Evolutionary conservation across 2,797 vertebrate species (phyloP).

Genomic region (Diplodus puntazzo): DNA sequence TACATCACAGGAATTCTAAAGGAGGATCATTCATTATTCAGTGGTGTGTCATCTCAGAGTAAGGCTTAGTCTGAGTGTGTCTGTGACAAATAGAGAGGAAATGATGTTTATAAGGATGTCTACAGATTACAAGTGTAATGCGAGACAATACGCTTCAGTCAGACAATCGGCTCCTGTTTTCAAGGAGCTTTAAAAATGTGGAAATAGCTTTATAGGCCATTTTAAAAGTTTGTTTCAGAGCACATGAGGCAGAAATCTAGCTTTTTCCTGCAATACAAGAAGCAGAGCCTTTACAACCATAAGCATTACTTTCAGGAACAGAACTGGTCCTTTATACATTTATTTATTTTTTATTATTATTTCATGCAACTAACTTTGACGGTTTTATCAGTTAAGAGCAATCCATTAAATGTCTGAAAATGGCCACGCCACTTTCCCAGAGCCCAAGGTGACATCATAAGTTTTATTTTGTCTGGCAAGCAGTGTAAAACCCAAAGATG

Average conservation of each 20-base stretch:
- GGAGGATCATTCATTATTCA: constrained; percentile 62
- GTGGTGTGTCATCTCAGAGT: constrained; percentile 41
- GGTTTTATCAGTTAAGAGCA: too few species aligned
- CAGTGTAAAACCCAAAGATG: background rate
- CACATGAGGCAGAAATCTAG: background rate
- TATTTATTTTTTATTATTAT: background rate
- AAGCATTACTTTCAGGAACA: background rate
- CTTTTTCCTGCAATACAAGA: too few species aligned
- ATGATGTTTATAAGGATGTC: constrained; percentile 18
- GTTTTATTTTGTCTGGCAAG: background rate
- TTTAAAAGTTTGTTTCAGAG: constrained; percentile 26
- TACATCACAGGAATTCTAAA: constrained; percentile 43
- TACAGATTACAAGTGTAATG: constrained; percentile 4
- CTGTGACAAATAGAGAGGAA: constrained; percentile 2
- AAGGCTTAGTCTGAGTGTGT: constrained; percentile 6
- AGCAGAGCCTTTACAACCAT: too few species aligned
- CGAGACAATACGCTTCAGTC: constrained; percentile 1
- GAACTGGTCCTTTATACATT: background rate
- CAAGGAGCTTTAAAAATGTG: constrained; percentile 1
- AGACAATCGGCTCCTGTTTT: constrained; percentile 9
- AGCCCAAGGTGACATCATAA: background rate
- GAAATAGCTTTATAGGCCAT: background rate
- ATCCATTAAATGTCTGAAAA: background rate
- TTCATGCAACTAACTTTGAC: background rate
- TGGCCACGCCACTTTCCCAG: background rate